Evolutionary conservation across 1,140 invertebrate species (phyloP), one percentile per base, ranked within the genome.

Genomic region (Aphelenchoides fujianensis): DNA sequence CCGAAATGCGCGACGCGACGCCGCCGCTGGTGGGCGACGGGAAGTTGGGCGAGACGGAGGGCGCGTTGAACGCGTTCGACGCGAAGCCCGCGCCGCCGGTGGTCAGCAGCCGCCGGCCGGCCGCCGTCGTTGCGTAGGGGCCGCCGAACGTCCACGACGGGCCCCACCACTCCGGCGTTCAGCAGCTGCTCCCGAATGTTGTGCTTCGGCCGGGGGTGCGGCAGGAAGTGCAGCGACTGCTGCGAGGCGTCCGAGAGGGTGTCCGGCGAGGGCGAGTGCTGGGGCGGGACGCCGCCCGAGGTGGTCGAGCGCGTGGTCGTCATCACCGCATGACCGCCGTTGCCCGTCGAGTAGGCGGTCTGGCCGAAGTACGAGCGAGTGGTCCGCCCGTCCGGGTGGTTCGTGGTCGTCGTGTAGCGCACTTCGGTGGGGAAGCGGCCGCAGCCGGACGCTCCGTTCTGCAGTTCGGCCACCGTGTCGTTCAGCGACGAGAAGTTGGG

Each of bases 191-290:
- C 77, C 32, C 75, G 71, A 7, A 79, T 57, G 68, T 79, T 78
- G 66, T 79, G 77, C 31, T 76, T 79, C 31, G 77, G 77, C 59
- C 74, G 72, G 12, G 77, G 77, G 68, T 79, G 77, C 3, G 77
- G 77, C 23, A 79, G 72, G 52, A 75, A n/a, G 64, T 63, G 28
- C 68, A 78, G 2, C 34, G 57, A 32, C 70, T 68, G 52, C 67
- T 79, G 63, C 71, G 32, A 35, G 9, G 77, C 72, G 55, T 78
- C 76, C 57, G 59, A 68, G 9, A 72, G 74, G 30, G 70, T 73
- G 54, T 73, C 54, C 1, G 70, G 70, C 32, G 71, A 73, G 23
- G 71, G 70, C 52, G 71, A 74, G 32, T 74, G 55, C 31, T 71
- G 3, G 53, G 55, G 19, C 3, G 0, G 3, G 35, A 30, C 63